These are phyloP conservation scores for Tympanoctomys barrerae DNA, from an alignment of 2,797 vertebrate genomes.

Conservation along the genomic window DNA sequence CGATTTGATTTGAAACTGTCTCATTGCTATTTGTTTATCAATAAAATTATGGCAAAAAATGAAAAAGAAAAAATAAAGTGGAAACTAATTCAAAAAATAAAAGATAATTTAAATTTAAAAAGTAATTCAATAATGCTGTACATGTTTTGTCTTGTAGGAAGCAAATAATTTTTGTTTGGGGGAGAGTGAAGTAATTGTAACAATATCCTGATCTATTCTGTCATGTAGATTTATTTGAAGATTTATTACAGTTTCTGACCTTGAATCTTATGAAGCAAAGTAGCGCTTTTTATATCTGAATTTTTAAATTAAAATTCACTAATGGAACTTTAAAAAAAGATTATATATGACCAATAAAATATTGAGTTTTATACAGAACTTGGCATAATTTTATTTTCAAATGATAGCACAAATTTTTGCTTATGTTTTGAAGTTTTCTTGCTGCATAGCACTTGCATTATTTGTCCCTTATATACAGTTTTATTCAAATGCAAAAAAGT, in stretches of 20 bases:
- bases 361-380: not conserved
- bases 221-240: constrained; percentile 37
- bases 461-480: constrained; percentile 63
- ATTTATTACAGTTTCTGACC: not conserved
- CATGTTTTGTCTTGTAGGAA: not conserved
- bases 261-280: not conserved
- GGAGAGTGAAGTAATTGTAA: not conserved
- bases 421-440: constrained; percentile 46
- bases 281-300: not conserved
- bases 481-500: constrained; percentile 68
- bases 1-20: too few relatives aligned
- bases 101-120: not conserved
- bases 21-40: too few relatives aligned
- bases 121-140: not conserved
- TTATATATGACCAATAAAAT: not conserved
- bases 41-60: too few relatives aligned
- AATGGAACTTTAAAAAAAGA: not conserved
- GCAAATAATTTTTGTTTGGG: not conserved
- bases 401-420: not conserved
- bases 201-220: constrained; percentile 10
- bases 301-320: constrained; percentile 47
- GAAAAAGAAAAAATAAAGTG: too few relatives aligned
- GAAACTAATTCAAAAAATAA: too few relatives aligned
- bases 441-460: constrained; percentile 16
- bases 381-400: constrained; percentile 45